A percentile compares a stretch with the other conserved stretches of the same genome.
Conservation (phyloP, 2,888 invertebrate species). For the Cabera pusaria region DNA sequence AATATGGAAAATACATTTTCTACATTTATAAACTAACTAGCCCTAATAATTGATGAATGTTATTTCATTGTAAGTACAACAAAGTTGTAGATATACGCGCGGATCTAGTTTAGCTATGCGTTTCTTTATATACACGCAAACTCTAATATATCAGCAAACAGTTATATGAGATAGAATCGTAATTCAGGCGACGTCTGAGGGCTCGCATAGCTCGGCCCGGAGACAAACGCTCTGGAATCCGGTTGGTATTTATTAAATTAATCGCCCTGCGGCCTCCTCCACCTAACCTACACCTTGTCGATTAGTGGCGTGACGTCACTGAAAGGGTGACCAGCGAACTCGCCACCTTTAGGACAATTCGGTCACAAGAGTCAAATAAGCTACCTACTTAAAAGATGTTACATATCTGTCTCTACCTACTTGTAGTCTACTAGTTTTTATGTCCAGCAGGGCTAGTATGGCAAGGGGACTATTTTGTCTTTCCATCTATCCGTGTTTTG, state of each 20-base stretch:
- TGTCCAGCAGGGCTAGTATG: too few relatives aligned
- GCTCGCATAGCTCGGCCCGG: conserved; percentile 54
- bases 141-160: conserved; percentile 16
- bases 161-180: conserved; percentile 43
- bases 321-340: conserved; percentile 3
- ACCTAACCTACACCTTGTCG: conserved; percentile 24
- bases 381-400: too few relatives aligned
- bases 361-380: conserved; percentile 1
- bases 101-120: conserved; percentile 1
- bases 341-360: background rate
- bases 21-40: too few relatives aligned
- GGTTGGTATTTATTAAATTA: conserved; percentile 76
- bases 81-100: too few relatives aligned
- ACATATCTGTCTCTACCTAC: too few relatives aligned
- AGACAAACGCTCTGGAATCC: conserved; percentile 73
- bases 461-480: too few relatives aligned
- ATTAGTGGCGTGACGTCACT: conserved; percentile 23
- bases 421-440: too few relatives aligned
- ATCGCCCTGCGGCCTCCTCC: conserved; percentile 40
- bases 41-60: too few relatives aligned
- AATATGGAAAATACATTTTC: too few relatives aligned
- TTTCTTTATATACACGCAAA: conserved; percentile 8
- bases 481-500: too few relatives aligned
- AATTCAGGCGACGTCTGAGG: conserved; percentile 59
- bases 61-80: too few relatives aligned